phyloP scores from a whole-genome alignment of 2,888 invertebrate species.

The Drosophila cracens region DNA sequence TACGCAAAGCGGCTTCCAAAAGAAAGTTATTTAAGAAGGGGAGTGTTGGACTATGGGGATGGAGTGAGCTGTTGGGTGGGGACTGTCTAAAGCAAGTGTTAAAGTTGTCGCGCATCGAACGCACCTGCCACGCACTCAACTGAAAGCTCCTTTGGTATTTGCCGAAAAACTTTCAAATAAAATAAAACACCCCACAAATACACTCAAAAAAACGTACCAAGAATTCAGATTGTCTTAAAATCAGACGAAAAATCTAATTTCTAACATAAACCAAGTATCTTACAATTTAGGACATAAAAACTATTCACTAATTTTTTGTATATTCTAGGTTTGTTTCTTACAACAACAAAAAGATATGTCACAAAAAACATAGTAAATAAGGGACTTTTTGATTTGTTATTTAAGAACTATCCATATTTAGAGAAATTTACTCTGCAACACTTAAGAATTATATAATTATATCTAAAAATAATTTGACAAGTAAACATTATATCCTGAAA shows the following conservation, averaged over 20 bases:
- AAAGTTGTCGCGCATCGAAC: slow-evolving; percentile 64
- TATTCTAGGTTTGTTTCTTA: not conserved
- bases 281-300: not conserved
- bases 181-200: slow-evolving; percentile 1
- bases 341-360: not conserved
- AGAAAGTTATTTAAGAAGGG: not conserved
- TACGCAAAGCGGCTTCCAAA: slow-evolving; percentile 36
- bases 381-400: not conserved
- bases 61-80: not conserved
- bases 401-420: not conserved
- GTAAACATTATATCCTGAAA: no score
- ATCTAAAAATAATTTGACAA: not conserved
- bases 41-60: not conserved
- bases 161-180: slow-evolving; percentile 51
- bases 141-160: slow-evolving; percentile 59
- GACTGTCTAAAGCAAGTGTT: slow-evolving; percentile 52
- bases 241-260: not conserved
- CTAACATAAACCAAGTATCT: not conserved
- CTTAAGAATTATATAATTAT: not conserved
- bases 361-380: not conserved
- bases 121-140: slow-evolving; percentile 60
- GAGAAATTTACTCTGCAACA: not conserved
- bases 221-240: not conserved
- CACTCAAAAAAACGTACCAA: not conserved
- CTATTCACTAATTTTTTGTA: not conserved